phyloP scores from a whole-genome alignment of 2,113 vertebrate species.

The Scortum barcoo region DNA sequence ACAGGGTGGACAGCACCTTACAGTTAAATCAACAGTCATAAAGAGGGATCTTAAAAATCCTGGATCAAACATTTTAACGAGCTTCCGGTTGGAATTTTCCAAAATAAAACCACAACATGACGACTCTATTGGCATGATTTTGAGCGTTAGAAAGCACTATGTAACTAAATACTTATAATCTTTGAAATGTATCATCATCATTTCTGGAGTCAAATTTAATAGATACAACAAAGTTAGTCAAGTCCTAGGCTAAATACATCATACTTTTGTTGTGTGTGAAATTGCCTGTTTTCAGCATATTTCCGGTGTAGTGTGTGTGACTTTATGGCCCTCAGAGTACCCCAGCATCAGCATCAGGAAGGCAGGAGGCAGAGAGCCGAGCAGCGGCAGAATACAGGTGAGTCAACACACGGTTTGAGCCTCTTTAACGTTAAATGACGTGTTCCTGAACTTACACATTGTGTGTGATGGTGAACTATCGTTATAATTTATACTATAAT shows the following conservation, averaged over 20 bases:
- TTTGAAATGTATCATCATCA: neutral
- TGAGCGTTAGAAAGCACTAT: fast-evolving
- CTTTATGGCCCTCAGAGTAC: conserved; percentile 10
- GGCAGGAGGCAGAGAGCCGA: neutral
- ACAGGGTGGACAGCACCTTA: neutral
- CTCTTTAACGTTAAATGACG: neutral
- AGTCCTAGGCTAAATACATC: fast-evolving
- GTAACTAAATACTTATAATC: too few relatives aligned
- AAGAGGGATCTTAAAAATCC: neutral
- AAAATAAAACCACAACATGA: neutral
- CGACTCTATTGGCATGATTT: neutral
- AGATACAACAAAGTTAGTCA: fast-evolving
- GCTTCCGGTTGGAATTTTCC: conserved; percentile 1
- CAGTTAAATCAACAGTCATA: neutral
- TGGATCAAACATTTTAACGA: neutral
- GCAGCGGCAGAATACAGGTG: neutral
- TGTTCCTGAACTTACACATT: too few relatives aligned
- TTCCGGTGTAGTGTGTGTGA: neutral
- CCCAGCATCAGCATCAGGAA: conserved; percentile 51
- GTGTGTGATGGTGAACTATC: neutral
- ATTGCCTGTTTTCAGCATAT: fast-evolving
- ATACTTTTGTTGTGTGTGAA: conserved; percentile 56
- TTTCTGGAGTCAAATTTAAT: fast-evolving
- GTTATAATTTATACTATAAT: too few relatives aligned
- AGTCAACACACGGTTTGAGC: neutral